These are phyloP conservation scores for Xerus rutilus DNA, from an alignment of 2,797 vertebrate species.

Conservation along the genomic window DNA sequence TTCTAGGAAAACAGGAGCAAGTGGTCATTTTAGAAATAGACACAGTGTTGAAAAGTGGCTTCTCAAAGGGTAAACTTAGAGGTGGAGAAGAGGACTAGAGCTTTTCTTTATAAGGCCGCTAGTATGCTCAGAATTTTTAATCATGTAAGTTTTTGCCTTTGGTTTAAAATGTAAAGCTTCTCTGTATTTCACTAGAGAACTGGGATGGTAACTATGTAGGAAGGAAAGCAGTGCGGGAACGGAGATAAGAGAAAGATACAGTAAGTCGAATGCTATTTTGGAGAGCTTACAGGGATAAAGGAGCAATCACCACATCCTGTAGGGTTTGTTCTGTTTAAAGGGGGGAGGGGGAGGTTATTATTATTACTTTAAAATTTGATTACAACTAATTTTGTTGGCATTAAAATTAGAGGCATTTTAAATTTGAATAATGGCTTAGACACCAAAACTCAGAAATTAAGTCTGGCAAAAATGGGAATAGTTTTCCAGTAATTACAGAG, in stretches of 20 bases:
- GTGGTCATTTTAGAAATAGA: not conserved
- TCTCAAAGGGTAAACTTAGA: not conserved
- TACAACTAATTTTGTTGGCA: slow-evolving; percentile 89
- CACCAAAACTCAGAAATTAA: slow-evolving; percentile 80
- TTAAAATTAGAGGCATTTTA: slow-evolving; percentile 51
- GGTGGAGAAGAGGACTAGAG: not conserved
- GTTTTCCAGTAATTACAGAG: slow-evolving; percentile 84
- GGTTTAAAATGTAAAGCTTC: not conserved
- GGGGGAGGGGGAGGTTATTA: slow-evolving; percentile 87
- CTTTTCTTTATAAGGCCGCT: not conserved
- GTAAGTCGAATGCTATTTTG: not conserved
- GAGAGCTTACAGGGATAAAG: not conserved
- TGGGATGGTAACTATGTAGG: not conserved
- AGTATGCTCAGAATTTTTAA: not conserved
- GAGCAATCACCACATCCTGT: rapidly evolving
- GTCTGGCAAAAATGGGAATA: slow-evolving; percentile 81
- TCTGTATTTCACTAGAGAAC: not conserved
- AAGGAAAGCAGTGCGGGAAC: not conserved
- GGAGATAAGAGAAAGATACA: not conserved
- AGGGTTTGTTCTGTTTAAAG: not conserved
- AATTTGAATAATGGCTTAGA: slow-evolving; percentile 79
- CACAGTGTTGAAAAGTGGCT: not conserved
- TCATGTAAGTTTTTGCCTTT: not conserved
- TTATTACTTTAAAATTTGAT: slow-evolving; percentile 89
- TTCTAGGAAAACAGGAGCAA: not conserved